These are phyloP conservation scores for Seira musarum DNA, from an alignment of 2,888 invertebrate species.

Conservation along the genomic window DNA sequence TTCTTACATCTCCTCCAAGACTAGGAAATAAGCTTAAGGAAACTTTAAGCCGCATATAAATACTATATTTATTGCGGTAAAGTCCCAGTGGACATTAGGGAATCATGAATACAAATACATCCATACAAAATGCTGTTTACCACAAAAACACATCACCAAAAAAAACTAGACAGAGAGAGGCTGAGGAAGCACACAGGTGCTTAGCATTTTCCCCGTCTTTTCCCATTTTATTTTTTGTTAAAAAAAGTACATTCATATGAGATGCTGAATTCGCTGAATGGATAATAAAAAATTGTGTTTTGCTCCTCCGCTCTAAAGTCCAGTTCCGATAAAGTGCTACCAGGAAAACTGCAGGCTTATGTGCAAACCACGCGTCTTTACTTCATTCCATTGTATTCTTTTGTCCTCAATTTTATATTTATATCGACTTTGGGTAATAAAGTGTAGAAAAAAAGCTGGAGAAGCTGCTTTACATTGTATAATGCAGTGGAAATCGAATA, in stretches of 20 bases:
- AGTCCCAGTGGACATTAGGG: constrained; percentile 57
- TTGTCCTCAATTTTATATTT: constrained; percentile 47
- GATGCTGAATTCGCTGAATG: constrained; percentile 55
- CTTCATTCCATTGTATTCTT: constrained; percentile 27
- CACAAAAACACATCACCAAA: constrained; percentile 41
- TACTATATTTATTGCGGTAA: constrained; percentile 42
- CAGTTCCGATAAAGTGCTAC: no score
- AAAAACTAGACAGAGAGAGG: constrained; percentile 21
- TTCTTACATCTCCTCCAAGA: background rate
- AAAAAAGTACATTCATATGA: constrained; percentile 39
- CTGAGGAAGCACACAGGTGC: constrained; percentile 44
- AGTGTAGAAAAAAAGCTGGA: constrained; percentile 3
- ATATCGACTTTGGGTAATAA: no score
- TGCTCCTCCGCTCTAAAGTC: background rate
- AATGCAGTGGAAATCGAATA: constrained; percentile 20
- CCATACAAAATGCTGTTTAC: constrained; percentile 56
- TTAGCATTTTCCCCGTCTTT: constrained; percentile 47
- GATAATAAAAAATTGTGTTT: constrained; percentile 46
- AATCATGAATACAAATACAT: constrained; percentile 57
- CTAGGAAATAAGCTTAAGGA: background rate
- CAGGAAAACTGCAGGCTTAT: no score
- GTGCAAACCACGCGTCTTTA: constrained; percentile 26
- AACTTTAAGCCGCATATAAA: constrained; percentile 22
- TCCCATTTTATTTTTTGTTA: constrained; percentile 1
- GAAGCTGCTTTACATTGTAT: constrained; percentile 33